Conservation (phyloP, 2,888 invertebrate species). For the Dioctria rufipes region DNA sequence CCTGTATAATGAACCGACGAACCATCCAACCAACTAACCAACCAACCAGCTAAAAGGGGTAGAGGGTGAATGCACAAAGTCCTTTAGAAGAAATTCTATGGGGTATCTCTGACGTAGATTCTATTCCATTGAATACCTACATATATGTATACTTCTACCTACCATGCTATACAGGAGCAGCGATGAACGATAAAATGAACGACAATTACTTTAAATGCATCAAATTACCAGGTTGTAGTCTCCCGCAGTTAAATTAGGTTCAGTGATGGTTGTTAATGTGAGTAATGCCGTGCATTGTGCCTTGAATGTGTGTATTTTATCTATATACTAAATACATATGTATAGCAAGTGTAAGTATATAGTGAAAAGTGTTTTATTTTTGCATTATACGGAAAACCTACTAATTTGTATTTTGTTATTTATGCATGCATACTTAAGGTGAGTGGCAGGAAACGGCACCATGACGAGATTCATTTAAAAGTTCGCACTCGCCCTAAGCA, state of each 20-base stretch:
- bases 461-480: too few species aligned
- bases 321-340: background rate
- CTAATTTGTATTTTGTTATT: too few species aligned
- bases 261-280: conserved; percentile 37
- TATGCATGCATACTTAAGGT: too few species aligned
- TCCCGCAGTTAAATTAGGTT: conserved; percentile 32
- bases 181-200: conserved; percentile 43
- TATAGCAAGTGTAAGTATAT: too few species aligned
- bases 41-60: too few species aligned
- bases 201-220: conserved; percentile 51
- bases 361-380: too few species aligned
- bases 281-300: conserved; percentile 18
- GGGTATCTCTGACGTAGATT: background rate
- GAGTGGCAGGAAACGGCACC: too few species aligned
- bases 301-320: conserved; percentile 10
- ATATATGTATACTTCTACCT: background rate
- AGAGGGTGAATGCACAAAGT: background rate
- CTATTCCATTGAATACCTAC: background rate
- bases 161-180: background rate
- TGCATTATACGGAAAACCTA: background rate
- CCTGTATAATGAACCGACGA: background rate
- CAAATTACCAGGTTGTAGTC: conserved; percentile 46
- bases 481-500: too few species aligned
- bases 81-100: background rate
- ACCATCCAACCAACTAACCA: too few species aligned